Base-by-base conservation (phyloP, 2,113 vertebrate genomes). In the Rhegmatorhina hoffmannsi region DNA sequence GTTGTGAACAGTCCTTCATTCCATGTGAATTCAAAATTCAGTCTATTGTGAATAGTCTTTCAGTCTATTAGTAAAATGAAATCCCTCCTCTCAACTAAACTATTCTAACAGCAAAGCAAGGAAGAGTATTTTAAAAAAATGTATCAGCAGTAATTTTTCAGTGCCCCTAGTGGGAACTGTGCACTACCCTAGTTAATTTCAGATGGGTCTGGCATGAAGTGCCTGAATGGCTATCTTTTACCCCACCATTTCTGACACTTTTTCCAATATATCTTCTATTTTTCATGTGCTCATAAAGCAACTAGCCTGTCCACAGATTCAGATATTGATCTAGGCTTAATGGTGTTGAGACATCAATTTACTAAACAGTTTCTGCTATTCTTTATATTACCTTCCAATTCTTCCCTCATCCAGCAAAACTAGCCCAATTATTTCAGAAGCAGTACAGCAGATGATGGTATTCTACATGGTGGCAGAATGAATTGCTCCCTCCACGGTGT, bases 261-360 rank as follows among this genome's bases (percentile, higher is more conserved):
- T 89, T 84, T 56, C 14, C 18, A 17, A 31, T 89, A 9, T 33
- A 50, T 69, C 84, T 60, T 81, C 46, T 67, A 13, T 1, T 86
- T 86, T 84, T 84, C n/a, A 82, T 82, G 66, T 0, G 1, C 4
- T 82, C 40, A 58, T 91, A 83, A 92, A 84, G 66, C 14, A 87
- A 53, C 29, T 12, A 60, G 19, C 64, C 53, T 91, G 24, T 78
- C 76, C 5, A 1, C 55, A 36, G 74, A 43, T 53, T 92, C 69
- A 73, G 53, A 67, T 91, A 95, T 82, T 91, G 92, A 94, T 96
- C 87, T 79, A 73, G 49, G 66, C 78, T 91, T 66, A n/a, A 46
- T 50, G 53, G 66, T 89, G 77, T 93, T 91, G 89, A 94, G 77
- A 76, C 89, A 95, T 79, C 89, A 96, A 81, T 91, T 95, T 94